These are phyloP conservation scores for Sardina pilchardus DNA, from an alignment of 2,113 vertebrate genomes.

Conservation along the genomic window DNA sequence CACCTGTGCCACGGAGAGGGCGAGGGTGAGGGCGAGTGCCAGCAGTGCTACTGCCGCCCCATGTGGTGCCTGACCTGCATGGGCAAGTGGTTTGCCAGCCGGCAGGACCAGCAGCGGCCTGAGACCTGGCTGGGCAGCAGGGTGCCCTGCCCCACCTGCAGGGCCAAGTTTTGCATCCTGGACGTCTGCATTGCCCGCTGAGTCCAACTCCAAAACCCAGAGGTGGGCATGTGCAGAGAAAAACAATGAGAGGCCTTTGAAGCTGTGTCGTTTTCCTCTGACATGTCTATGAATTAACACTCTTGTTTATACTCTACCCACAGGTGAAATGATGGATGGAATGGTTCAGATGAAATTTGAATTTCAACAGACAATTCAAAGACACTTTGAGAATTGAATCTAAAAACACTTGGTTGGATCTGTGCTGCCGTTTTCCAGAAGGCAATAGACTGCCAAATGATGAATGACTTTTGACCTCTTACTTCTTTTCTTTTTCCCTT, in stretches of 20 bases:
- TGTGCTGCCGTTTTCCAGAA: not conserved
- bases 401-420: not conserved
- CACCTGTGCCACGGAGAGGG: conserved; percentile 81
- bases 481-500: not conserved
- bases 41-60: conserved; percentile 89
- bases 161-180: conserved; percentile 89
- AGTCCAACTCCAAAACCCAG: conserved; percentile 53
- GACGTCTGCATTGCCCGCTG: conserved; percentile 83
- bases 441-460: not conserved
- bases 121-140: conserved; percentile 91
- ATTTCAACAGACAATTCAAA: not conserved
- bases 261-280: not conserved
- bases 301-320: not conserved
- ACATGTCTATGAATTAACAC: not conserved
- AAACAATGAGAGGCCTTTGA: not conserved
- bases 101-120: conserved; percentile 88
- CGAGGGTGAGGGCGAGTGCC: conserved; percentile 74
- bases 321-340: not conserved
- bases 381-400: not conserved
- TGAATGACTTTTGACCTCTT: not conserved
- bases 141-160: conserved; percentile 91
- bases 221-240: not conserved
- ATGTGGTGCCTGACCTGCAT: conserved; percentile 97
- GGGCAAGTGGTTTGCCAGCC: conserved; percentile 95
- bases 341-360: not conserved